Evolutionary conservation across 2,113 vertebrate genomes (phyloP).

Genomic region (Cyanoderma ruficeps): DNA sequence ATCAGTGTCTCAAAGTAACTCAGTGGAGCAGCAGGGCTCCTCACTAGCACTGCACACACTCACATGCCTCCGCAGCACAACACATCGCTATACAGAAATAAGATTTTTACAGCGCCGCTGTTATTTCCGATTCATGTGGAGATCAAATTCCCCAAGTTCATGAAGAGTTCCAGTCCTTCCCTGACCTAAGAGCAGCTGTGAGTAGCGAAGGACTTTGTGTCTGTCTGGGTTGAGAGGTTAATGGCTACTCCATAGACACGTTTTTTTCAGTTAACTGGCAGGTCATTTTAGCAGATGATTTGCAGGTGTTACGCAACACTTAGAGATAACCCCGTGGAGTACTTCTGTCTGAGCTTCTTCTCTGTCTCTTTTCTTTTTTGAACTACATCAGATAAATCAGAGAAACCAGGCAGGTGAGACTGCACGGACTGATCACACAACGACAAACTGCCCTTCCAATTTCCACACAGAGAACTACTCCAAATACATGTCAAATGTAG

Average conservation of each 20-base stretch:
- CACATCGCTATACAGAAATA: background rate
- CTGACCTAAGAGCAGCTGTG: background rate
- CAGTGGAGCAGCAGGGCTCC: background rate
- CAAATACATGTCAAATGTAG: background rate
- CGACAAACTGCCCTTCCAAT: background rate
- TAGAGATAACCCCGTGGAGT: constrained; percentile 14
- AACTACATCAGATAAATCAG: constrained; percentile 26
- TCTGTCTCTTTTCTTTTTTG: background rate
- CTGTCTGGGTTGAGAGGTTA: constrained; percentile 37
- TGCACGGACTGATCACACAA: background rate
- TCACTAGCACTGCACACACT: background rate
- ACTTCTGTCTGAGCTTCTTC: background rate
- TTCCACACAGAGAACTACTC: background rate
- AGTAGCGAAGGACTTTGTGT: background rate
- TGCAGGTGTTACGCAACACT: constrained; percentile 36
- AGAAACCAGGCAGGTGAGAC: constrained; percentile 34
- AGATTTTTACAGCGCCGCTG: background rate
- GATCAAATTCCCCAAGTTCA: background rate
- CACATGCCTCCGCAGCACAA: background rate
- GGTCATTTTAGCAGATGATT: constrained; percentile 54
- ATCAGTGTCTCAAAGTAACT: background rate
- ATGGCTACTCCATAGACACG: background rate
- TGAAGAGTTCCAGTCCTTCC: background rate
- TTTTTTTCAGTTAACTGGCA: constrained; percentile 44
- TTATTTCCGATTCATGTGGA: background rate